Percentiles rank a stretch among this genome's conserved stretches.
phyloP scores from a whole-genome alignment of 1,140 invertebrate species.

The Chionoecetes opilio region DNA sequence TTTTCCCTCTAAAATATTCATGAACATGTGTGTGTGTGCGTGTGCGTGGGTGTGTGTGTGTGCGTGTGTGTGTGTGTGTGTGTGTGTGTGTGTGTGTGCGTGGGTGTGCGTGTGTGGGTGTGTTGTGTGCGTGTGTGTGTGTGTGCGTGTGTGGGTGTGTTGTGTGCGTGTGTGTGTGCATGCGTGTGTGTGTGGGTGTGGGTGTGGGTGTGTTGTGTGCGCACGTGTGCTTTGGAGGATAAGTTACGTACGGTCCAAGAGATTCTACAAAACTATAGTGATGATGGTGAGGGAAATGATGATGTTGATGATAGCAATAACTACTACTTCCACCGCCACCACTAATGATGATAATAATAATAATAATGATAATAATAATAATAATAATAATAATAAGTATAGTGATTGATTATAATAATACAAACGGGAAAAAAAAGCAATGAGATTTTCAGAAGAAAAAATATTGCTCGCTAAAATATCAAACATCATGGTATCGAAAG shows the following conservation, averaged over 20 bases:
- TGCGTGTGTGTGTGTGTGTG: not conserved
- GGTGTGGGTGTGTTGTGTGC: no score
- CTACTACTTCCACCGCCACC: no score
- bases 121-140: not conserved
- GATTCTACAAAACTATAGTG: not conserved
- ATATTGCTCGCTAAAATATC: not conserved
- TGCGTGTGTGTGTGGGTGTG: not conserved
- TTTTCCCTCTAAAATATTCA: no score
- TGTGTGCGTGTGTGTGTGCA: no score
- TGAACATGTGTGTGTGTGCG: not conserved
- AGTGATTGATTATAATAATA: no score
- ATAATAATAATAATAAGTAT: not conserved
- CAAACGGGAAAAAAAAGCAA: no score
- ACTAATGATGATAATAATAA: not conserved
- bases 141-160: no score
- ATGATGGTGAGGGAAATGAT: not conserved
- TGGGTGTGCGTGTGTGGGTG: not conserved
- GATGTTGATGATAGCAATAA: not conserved
- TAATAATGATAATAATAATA: not conserved
- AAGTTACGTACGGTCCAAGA: no score
- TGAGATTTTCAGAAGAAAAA: no score
- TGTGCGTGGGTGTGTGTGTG: constrained; percentile 10
- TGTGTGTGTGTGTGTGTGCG: no score
- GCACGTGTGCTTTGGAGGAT: no score
- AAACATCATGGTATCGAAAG: not conserved